Evolutionary conservation across 2,888 invertebrate species (phyloP), one percentile per base, ranked within the genome.

Genomic region (Tetragnatha montana): DNA sequence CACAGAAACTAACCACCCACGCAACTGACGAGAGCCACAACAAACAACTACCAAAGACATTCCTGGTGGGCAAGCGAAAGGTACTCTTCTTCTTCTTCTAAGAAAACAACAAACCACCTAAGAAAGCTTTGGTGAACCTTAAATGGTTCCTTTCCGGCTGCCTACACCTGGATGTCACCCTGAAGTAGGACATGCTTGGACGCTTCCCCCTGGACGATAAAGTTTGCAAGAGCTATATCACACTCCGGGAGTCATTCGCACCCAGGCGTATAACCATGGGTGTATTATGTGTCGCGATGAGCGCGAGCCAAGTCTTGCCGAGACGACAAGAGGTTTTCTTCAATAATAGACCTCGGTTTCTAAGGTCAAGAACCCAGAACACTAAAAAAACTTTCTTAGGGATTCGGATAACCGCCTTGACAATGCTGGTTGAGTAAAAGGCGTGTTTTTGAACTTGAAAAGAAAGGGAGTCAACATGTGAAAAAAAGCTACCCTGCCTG

Each of bases 141-240:
- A 78, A 78, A 78, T 78, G 78, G 78, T 78, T 80, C 49, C 60
- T 17, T 49, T 76, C 49, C 76, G 84, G 84, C 84, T 84, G 84
- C 84, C 49, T 84, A 68, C 84, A 84, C 84, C 84, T 76, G 47
- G 76, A 70, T 76, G 84, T 84, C 84, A 84, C 84, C 84, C 84
- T 84, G 84, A 75, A 75, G 35, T 8, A 71, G n/a, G 69, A n/a
- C n/a, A 84, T 76, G 84, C 84, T 69, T 35, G 69, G 76, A 6
- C 76, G 76, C 17, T 49, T 69, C 70, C 47, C n/a, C 21, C 50
- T 74, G 82, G 74, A 74, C 73, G 82, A 70, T 78, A 78, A 51
- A 47, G 69, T n/a, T 19, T 49, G 12, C 49, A 69, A 50, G 79
- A 17, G 60, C 60, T 10, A 60, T 60, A 60, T 60, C 60, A 60